Base-by-base conservation (phyloP, 2,113 vertebrate species). In the Daphoenositta chrysoptera region DNA sequence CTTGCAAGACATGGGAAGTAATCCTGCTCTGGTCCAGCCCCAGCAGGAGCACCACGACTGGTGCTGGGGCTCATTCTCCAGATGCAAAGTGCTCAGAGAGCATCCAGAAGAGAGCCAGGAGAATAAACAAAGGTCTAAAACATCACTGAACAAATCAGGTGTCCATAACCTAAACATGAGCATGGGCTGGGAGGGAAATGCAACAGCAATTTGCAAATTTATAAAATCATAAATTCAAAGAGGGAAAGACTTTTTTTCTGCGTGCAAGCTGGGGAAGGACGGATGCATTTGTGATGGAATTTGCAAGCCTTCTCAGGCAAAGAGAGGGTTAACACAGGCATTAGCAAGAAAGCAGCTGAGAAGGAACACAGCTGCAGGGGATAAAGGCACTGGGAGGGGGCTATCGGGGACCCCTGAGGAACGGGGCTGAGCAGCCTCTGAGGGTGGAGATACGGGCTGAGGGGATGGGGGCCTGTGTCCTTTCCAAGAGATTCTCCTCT, bases 351-450 rank as follows among this genome's bases (percentile, higher is more conserved):
- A 82, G 91, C 96, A 95, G 95, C 95, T 95, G 95, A 96, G 93
- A 63, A 83, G 83, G 90, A 76, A 92, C 91, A 92, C 96, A 97
- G 96, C 95, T 97, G 96, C 91, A 87, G 76, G 87, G 94, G 94
- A 96, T 94, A 83, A 96, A 93, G 91, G 33, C 73, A 21, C 85
- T 65, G 15, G 90, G 90, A 93, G 40, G 79, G 78, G 80, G 72
- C 80, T 86, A 65, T 13, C 26, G 83, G 80, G 89, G 64, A 90
- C 50, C 81, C 69, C 82, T 53, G n/a, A 18, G 45, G 82, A 61
- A 93, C 48, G 78, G 86, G 95, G 57, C 24, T 35, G 58, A 76
- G 76, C 79, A 80, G 57, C 33, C 14, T 42, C 66, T 60, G 2
- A 3, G 54, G 85, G 58, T 17, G 63, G 53, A 39, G 72, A 16